Evolutionary conservation across 2,888 invertebrate species (phyloP).

Genomic region (Yponomeuta evonymella): DNA sequence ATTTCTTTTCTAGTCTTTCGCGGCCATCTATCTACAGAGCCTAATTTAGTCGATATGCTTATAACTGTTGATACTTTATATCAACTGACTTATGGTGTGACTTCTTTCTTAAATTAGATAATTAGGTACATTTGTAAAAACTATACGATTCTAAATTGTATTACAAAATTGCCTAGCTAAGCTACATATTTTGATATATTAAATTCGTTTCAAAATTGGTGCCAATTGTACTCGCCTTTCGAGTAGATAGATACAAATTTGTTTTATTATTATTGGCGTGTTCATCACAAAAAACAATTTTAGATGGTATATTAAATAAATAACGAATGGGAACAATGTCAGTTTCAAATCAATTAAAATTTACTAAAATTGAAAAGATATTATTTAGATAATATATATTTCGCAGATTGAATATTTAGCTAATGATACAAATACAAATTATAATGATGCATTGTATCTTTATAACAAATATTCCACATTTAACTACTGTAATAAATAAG

Average conservation of each 20-base stretch:
- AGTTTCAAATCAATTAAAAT: slow-evolving; percentile 19
- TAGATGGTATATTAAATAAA: slow-evolving; percentile 36
- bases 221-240: slow-evolving; percentile 41
- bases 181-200: neutral
- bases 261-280: slow-evolving; percentile 31
- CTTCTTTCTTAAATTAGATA: neutral
- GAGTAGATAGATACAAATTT: slow-evolving; percentile 16
- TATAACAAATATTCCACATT: neutral
- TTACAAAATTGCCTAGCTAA: neutral
- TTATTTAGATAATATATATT: neutral
- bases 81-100: slow-evolving; percentile 4
- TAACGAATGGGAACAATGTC: slow-evolving; percentile 63
- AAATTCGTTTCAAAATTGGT: slow-evolving; percentile 36
- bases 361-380: neutral
- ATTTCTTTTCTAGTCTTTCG: neutral
- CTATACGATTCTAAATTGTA: slow-evolving; percentile 7
- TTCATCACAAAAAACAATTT: slow-evolving; percentile 28
- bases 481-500: neutral
- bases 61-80: neutral
- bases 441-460: no score
- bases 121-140: neutral
- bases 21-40: slow-evolving; percentile 5
- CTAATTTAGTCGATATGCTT: neutral
- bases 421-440: no score
- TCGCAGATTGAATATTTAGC: no score